These are phyloP conservation scores for Monoplex corrugatus DNA, from an alignment of 2,888 invertebrate genomes.

Conservation along the genomic window DNA sequence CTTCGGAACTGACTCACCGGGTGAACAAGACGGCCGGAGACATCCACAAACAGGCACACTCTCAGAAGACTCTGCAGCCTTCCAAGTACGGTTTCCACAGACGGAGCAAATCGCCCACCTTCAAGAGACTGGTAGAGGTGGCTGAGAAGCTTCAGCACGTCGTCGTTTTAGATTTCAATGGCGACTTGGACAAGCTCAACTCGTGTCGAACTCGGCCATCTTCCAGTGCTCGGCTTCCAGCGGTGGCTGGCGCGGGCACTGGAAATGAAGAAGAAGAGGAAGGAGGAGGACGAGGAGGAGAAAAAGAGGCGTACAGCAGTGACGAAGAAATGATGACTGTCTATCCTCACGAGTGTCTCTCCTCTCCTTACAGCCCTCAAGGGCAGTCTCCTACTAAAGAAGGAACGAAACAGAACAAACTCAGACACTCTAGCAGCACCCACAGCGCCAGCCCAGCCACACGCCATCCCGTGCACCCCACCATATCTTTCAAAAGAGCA, in stretches of 20 bases:
- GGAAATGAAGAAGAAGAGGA: neutral
- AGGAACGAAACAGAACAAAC: neutral
- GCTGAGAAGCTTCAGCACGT: slow-evolving; percentile 64
- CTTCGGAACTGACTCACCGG: slow-evolving; percentile 27
- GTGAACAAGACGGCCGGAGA: neutral
- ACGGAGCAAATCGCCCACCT: slow-evolving; percentile 71
- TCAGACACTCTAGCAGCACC: neutral
- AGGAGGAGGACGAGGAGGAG: neutral
- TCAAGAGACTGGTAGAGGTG: slow-evolving; percentile 67
- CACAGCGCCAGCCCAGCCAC: neutral
- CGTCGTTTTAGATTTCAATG: neutral
- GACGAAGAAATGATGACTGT: slow-evolving; percentile 1
- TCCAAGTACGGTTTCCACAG: slow-evolving; percentile 72
- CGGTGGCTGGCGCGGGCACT: neutral
- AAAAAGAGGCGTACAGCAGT: neutral
- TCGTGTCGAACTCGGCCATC: neutral
- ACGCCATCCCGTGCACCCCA: neutral
- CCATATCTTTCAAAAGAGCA: neutral
- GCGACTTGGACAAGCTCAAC: neutral
- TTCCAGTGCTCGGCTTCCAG: neutral
- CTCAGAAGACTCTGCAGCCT: slow-evolving; percentile 57
- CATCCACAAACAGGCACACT: neutral
- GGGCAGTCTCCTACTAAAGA: too few relatives aligned
- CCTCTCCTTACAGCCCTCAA: neutral
- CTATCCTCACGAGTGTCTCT: neutral